Evolutionary conservation across 1,140 invertebrate genomes (phyloP), one percentile per base, ranked within the genome.

Genomic region (Teleogryllus occipitalis): DNA sequence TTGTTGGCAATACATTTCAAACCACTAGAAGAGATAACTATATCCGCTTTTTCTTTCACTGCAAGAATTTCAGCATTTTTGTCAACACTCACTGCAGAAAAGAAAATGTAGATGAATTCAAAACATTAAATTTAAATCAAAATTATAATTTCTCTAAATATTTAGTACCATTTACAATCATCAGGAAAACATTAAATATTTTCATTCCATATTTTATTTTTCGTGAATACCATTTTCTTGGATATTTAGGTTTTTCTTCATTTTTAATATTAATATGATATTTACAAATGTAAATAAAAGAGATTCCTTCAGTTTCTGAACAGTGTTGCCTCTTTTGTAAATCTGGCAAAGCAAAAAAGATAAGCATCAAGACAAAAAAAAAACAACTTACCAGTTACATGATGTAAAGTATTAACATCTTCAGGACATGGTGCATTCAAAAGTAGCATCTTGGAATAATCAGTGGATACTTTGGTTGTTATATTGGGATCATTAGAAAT

Each of bases 1-100:
- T 86, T 87, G 81, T 85, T 84, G 47, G 85, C 81, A 14, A 89
- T 79, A 81, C 84, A 85, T 79, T 87, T 87, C 47, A 89, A 82
- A 47, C 85, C 85, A 82, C 85, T 87, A 2, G 85, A 84, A 10
- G 87, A 88, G 76, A 88, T 88, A n/a, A 88, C 86, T 46, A 88
- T 80, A 82, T 88, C 84, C 14, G 84, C 85, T 47, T 84, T 81
- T 80, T 85, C 74, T 27, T 78, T 39, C 76, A 85, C 78, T n/a
- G 85, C 83, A 15, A 87, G 82, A 47, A 82, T 81, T 75, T 85
- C 81, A 81, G 87, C 87, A 82, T 86, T 85, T 77, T 15, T 18
- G 83, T 88, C 87, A 77, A 85, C 80, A 81, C 84, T 87, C 47
- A 87, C 86, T 83, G 82, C 2, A 65, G 18, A 14, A 65, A 1